A percentile compares a stretch with the other conserved stretches of the same genome.
Evolutionary conservation across 1,140 invertebrate genomes (phyloP).

Genomic region (Papilio polyxenes): DNA sequence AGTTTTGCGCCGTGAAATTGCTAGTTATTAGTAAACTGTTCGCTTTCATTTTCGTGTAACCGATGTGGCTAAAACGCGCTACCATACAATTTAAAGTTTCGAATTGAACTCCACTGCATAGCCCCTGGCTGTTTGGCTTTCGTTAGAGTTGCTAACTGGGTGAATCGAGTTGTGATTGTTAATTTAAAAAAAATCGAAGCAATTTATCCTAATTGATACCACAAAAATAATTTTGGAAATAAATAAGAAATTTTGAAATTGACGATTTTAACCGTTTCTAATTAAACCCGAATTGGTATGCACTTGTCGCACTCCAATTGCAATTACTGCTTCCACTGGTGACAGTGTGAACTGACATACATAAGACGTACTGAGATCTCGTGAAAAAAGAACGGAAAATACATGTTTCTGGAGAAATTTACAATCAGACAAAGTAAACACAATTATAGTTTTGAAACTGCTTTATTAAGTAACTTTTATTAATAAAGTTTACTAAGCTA

Average conservation of each 20-base stretch:
- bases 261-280: too few species aligned
- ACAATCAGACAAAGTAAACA: background rate
- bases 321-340: too few species aligned
- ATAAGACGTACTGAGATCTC: too few species aligned
- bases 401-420: too few species aligned
- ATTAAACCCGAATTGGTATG: too few species aligned
- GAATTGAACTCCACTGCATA: conserved; percentile 27
- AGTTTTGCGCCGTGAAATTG: conserved; percentile 18
- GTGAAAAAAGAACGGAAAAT: too few species aligned
- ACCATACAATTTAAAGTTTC: conserved; percentile 35
- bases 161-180: conserved; percentile 6
- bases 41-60: conserved; percentile 27
- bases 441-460: background rate
- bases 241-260: background rate
- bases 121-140: conserved; percentile 17
- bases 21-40: conserved; percentile 22
- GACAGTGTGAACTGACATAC: too few species aligned
- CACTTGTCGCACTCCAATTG: too few species aligned
- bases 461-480: background rate
- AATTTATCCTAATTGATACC: background rate
- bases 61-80: conserved; percentile 20
- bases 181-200: conserved; percentile 15
- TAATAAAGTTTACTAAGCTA: background rate
- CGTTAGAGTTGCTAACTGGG: conserved; percentile 10
- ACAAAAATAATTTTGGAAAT: background rate